These are phyloP conservation scores for Coptodon bakossiorum DNA, from an alignment of 2,113 vertebrate genomes.

Conservation along the genomic window DNA sequence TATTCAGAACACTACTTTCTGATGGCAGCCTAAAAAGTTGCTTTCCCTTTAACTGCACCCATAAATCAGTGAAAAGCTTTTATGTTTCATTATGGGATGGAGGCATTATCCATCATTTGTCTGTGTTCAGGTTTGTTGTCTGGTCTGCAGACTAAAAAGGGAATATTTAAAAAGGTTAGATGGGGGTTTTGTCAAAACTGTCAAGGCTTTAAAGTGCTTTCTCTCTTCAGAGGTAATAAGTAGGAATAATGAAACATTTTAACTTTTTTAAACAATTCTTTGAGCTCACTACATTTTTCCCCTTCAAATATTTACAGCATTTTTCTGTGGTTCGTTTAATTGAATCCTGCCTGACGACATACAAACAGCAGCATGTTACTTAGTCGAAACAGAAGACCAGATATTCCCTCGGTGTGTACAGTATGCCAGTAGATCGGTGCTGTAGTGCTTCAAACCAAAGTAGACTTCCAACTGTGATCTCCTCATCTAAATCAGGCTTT, in stretches of 20 bases:
- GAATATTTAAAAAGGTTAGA: not conserved
- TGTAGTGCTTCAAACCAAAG: not conserved
- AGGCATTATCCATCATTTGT: slow-evolving; percentile 25
- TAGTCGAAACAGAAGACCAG: not conserved
- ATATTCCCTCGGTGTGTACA: not conserved
- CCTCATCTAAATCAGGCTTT: not conserved
- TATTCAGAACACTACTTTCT: slow-evolving; percentile 39
- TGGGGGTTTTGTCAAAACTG: not conserved
- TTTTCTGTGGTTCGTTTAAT: not conserved
- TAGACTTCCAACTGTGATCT: not conserved
- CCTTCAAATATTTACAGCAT: not conserved
- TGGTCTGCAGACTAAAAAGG: not conserved
- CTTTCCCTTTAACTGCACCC: slow-evolving; percentile 21
- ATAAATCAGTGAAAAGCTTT: slow-evolving; percentile 51
- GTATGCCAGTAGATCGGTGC: not conserved
- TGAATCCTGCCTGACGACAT: not conserved
- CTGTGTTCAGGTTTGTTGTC: slow-evolving; percentile 9
- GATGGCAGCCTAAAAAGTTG: slow-evolving; percentile 23
- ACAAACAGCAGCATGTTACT: not conserved
- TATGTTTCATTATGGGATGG: slow-evolving; percentile 22
- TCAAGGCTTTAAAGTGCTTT: not conserved
- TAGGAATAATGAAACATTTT: not conserved
- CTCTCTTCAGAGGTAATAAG: not conserved
- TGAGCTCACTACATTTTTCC: not conserved
- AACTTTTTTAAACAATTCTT: not conserved